These are phyloP conservation scores for Magallana nippona DNA, from an alignment of 2,888 invertebrate species.

Conservation along the genomic window DNA sequence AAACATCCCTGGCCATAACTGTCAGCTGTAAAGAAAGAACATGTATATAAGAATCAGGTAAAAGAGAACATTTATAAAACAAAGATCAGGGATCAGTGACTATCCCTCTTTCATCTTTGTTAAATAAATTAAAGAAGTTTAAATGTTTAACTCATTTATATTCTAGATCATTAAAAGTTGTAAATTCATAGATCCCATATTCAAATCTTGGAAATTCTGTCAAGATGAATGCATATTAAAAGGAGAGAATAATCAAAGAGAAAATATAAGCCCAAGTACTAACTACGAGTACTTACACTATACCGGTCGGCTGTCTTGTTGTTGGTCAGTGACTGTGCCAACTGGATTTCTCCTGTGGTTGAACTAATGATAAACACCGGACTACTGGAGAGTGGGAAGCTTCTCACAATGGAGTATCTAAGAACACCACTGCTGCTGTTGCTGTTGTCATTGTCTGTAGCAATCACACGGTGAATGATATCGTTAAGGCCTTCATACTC, in stretches of 20 bases:
- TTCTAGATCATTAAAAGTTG: no score
- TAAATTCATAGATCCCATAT: no score
- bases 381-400: slow-evolving; percentile 43
- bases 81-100: no score
- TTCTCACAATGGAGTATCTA: slow-evolving; percentile 50
- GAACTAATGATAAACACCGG: slow-evolving; percentile 62
- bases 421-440: slow-evolving; percentile 56
- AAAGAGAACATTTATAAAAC: no score
- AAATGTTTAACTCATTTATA: no score
- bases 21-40: slow-evolving; percentile 49
- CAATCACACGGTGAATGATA: slow-evolving; percentile 48
- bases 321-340: slow-evolving; percentile 52
- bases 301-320: slow-evolving; percentile 40
- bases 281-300: slow-evolving; percentile 42
- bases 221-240: no score
- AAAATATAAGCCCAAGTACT: no score
- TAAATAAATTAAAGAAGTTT: no score
- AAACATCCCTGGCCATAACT: slow-evolving; percentile 58
- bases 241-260: no score
- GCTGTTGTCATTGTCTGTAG: slow-evolving; percentile 60
- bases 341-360: slow-evolving; percentile 60
- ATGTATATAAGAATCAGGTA: no score
- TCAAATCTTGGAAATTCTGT: no score
- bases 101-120: no score
- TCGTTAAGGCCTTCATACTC: slow-evolving; percentile 55